Evolutionary conservation across 2,113 vertebrate genomes (phyloP).

Genomic region (Cygnus buccinator): DNA sequence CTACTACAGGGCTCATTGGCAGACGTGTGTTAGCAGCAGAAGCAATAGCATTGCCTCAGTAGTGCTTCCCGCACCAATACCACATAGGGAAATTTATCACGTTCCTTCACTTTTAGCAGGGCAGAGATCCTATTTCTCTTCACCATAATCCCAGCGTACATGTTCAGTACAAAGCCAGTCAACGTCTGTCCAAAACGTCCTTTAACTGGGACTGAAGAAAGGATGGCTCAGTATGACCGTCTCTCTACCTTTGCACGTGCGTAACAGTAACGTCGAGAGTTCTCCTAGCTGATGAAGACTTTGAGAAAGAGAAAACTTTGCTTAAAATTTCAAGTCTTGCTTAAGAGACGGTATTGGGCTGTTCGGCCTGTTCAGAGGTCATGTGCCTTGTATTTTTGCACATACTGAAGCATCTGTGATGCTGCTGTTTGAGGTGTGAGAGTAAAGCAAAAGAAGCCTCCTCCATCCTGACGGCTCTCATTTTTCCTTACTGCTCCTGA

Average conservation of each 20-base stretch:
- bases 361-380: background rate
- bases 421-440: background rate
- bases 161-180: background rate
- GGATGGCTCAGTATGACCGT: background rate
- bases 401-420: background rate
- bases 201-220: background rate
- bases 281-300: background rate
- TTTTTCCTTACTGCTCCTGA: background rate
- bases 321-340: background rate
- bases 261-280: background rate
- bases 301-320: background rate
- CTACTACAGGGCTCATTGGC: background rate
- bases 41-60: background rate
- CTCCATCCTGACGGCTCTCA: background rate
- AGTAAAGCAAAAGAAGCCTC: background rate
- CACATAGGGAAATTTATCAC: background rate
- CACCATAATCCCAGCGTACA: fast-evolving
- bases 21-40: background rate
- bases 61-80: background rate
- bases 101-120: background rate
- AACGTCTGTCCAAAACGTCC: background rate
- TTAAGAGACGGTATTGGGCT: background rate
- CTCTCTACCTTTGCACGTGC: background rate
- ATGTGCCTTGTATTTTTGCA: background rate
- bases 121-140: background rate